phyloP scores from a whole-genome alignment of 2,113 vertebrate genomes.

The Melanotaenia duboulayi region DNA sequence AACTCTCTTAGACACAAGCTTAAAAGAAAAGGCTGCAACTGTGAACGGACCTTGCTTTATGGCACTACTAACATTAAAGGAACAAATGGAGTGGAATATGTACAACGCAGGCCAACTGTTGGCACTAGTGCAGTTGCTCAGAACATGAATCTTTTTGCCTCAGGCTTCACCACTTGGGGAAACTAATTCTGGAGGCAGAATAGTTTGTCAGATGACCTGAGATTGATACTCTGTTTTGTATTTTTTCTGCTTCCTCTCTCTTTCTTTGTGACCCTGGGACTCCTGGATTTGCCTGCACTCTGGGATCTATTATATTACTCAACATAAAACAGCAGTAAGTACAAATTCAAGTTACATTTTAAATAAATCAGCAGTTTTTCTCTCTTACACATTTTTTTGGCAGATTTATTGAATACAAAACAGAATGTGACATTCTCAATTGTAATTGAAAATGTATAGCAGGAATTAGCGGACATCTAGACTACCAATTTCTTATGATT shows the following conservation, averaged over 20 bases:
- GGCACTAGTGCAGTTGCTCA: slow-evolving; percentile 29
- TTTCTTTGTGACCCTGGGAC: slow-evolving; percentile 28
- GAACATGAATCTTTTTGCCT: slow-evolving; percentile 39
- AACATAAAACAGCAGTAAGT: slow-evolving; percentile 94
- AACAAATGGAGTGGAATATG: slow-evolving; percentile 42
- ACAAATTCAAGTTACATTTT: slow-evolving; percentile 36
- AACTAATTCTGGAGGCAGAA: slow-evolving; percentile 37
- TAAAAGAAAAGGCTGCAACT: slow-evolving; percentile 25
- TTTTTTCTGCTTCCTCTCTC: slow-evolving; percentile 26
- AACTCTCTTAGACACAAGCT: slow-evolving; percentile 22
- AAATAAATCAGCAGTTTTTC: not conserved
- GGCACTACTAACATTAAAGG: slow-evolving; percentile 48
- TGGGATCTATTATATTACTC: slow-evolving; percentile 68
- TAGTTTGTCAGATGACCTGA: slow-evolving; percentile 35
- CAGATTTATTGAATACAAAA: not conserved
- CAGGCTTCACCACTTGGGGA: slow-evolving; percentile 20
- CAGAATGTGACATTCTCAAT: not conserved
- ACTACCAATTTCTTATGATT: not conserved
- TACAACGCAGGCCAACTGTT: slow-evolving; percentile 32
- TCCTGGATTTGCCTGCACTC: slow-evolving; percentile 47
- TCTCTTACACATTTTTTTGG: not conserved
- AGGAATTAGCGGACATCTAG: not conserved
- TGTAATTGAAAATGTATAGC: not conserved
- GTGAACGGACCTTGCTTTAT: slow-evolving; percentile 44
- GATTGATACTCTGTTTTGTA: too few relatives aligned